Conservation (phyloP, 1,140 invertebrate species). For the Hormaphis cornu region DNA sequence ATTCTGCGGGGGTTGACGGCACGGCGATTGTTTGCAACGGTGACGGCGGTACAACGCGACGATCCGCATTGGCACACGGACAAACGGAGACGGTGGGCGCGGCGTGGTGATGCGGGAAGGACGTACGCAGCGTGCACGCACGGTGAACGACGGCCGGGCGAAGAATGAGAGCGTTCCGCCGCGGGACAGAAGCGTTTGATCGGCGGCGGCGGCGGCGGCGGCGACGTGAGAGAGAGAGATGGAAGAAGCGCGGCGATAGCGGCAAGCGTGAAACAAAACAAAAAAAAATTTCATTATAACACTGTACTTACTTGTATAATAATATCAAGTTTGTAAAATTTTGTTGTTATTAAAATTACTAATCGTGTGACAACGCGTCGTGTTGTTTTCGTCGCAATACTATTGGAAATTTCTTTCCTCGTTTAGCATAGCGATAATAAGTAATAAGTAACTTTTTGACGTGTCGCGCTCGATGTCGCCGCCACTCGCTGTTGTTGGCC, state of each 20-base stretch:
- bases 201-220: background rate
- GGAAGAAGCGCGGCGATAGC: background rate
- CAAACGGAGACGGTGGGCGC: background rate
- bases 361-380: no score
- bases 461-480: no score
- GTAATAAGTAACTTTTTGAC: no score
- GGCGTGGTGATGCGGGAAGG: background rate
- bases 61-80: background rate
- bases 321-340: no score
- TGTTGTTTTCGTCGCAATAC: no score
- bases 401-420: no score
- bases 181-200: background rate
- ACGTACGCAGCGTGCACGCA: no score
- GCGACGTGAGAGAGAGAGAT: background rate
- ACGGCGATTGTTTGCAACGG: background rate
- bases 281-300: slow-evolving; percentile 1
- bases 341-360: no score
- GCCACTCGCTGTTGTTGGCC: no score
- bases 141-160: background rate
- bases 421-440: no score
- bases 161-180: slow-evolving; percentile 2
- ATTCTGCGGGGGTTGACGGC: background rate
- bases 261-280: slow-evolving; percentile 1
- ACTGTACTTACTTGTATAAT: no score
- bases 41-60: slow-evolving; percentile 3